These are phyloP conservation scores for Podarcis raffonei DNA, from an alignment of 2,113 vertebrate species.

Conservation along the genomic window DNA sequence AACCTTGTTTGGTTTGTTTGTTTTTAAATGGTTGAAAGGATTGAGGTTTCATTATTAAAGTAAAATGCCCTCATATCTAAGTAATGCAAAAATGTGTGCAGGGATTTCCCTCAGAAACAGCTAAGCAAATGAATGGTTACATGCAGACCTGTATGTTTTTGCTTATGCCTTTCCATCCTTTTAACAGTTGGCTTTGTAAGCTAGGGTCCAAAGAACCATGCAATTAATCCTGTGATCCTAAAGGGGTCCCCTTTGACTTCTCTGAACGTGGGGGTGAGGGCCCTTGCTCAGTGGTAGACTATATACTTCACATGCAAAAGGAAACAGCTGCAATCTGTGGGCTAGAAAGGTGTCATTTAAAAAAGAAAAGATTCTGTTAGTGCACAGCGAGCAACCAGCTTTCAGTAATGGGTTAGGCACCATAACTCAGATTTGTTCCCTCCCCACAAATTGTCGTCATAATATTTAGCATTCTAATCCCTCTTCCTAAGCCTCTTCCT, in stretches of 20 bases:
- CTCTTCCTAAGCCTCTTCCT: too few relatives aligned
- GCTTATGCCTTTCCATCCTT: neutral
- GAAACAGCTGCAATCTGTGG: neutral
- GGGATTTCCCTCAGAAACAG: neutral
- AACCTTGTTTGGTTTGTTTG: neutral
- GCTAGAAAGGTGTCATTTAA: neutral
- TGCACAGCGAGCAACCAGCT: neutral
- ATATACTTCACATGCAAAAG: too few relatives aligned
- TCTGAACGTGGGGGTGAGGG: neutral
- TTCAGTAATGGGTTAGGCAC: neutral
- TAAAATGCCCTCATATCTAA: neutral
- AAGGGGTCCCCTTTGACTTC: neutral
- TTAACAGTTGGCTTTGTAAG: neutral
- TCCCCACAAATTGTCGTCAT: neutral
- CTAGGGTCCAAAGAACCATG: neutral
- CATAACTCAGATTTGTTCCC: neutral
- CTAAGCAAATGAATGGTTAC: neutral
- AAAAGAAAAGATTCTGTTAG: neutral
- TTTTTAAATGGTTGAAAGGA: neutral
- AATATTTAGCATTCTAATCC: accelerated
- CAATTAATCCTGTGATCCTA: neutral
- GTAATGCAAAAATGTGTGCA: neutral
- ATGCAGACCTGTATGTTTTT: neutral
- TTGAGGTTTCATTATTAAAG: neutral
- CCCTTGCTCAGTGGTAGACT: too few relatives aligned